These are phyloP conservation scores for Podarcis lilfordi DNA, from an alignment of 2,797 vertebrate genomes.

Conservation along the genomic window DNA sequence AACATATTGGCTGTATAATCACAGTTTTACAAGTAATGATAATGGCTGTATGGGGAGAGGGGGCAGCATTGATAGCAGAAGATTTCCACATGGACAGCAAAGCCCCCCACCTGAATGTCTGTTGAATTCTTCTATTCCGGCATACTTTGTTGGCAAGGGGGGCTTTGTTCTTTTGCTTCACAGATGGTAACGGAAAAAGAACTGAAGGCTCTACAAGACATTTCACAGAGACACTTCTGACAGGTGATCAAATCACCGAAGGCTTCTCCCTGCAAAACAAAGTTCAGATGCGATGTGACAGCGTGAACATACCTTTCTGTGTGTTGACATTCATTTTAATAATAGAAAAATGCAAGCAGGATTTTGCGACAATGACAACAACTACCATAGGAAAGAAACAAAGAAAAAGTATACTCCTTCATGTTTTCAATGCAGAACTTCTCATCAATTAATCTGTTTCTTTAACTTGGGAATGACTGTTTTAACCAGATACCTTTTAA, in stretches of 20 bases:
- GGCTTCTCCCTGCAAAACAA: conserved; percentile 77
- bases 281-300: conserved; percentile 79
- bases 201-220: conserved; percentile 74
- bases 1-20: conserved; percentile 4
- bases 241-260: conserved; percentile 83
- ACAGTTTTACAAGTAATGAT: background rate
- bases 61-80: conserved; percentile 12
- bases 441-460: conserved; percentile 63
- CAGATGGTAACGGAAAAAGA: conserved; percentile 74
- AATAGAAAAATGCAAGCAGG: conserved; percentile 73
- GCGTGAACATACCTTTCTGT: conserved; percentile 75
- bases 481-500: conserved; percentile 59
- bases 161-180: conserved; percentile 78
- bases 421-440: conserved; percentile 47
- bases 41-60: background rate
- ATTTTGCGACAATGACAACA: conserved; percentile 67
- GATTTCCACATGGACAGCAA: conserved; percentile 56
- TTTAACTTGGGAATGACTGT: conserved; percentile 50
- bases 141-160: background rate
- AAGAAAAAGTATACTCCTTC: conserved; percentile 56
- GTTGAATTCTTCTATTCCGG: conserved; percentile 56
- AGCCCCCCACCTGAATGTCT: conserved; percentile 54
- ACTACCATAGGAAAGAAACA: conserved; percentile 24
- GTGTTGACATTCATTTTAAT: conserved; percentile 79
- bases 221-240: conserved; percentile 77